Base-by-base conservation (phyloP, 2,113 vertebrate genomes). In the Melanerpes aurifrons region DNA sequence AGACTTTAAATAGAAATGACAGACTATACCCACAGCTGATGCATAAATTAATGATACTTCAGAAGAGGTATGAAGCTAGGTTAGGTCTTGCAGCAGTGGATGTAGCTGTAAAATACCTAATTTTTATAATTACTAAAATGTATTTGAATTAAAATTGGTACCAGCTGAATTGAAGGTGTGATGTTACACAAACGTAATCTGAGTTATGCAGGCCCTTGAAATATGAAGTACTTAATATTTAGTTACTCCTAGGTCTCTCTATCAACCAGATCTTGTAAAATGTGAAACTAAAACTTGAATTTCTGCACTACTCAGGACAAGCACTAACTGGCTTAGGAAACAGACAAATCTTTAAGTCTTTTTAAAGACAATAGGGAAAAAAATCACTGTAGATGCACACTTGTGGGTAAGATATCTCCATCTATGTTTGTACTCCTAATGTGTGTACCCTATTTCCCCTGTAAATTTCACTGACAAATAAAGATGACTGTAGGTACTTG, bases 1-100 rank as follows among this genome's bases (percentile, higher is more conserved):
- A 61, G 57, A 73, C 56, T 67, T 91, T n/a, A 82, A 80, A 69
- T 35, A 82, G 85, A 79, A 84, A 64, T 53, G 48, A 64, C 12
- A 63, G 43, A 24, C 31, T 58, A 47, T 28, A 74, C 6, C 25
- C 53, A 71, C 28, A 83, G 64, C 79, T 86, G 58, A 77, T n/a
- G 29, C 22, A 50, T 37, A 67, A 82, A 87, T 29, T 67, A 82
- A 31, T 0, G 2, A 40, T 47, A 31, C 15, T 67, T 70, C 7
- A 76, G 45, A 84, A 70, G 18, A 57, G 18, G 12, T 53, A 63
- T 31, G 28, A 86, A 15, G 20, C n/a, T 50, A 29, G 24, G 12
- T 11, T 47, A 67, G 37, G 18, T 29, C 53, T 50, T 70, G 40
- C n/a, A 5, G 3, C 12, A 43, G 18, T 53, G 11, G 35, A 87